Evolutionary conservation across 2,888 invertebrate genomes (phyloP), one percentile per base, ranked within the genome.

Genomic region (Phania funesta): DNA sequence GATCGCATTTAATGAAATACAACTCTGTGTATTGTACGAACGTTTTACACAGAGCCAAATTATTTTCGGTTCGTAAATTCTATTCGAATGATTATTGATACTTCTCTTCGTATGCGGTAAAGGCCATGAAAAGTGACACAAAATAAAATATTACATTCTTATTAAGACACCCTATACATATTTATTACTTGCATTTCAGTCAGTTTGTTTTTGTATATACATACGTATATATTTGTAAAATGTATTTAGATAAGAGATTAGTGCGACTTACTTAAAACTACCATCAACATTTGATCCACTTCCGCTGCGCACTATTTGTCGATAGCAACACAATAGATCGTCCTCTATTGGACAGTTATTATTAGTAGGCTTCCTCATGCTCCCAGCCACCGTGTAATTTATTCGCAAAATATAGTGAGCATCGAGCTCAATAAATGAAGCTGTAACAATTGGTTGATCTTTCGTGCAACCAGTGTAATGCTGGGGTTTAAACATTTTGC

Each of bases 381-480:
- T 65, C 16, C 56, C 35, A 0, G 79, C 71, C 0, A 85, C 74
- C 18, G 80, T 68, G 20, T 86, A 85, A 65, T 88, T 87, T 22
- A 87, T 85, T 11, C 87, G 86, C 4, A 91, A 77, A 6, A 74
- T 76, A 48, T 89, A 89, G 0, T 67, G 83, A 4, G 84, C 84
- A 2, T 78, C 64, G 3, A 64, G 70, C 7, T 77, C 75, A 73
- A 88, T 84, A 52, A 87, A 90, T 20, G 73, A 50, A 3, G 87
- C 84, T n/a, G 84, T 85, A 22, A 90, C 85, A 20, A 90, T 76
- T 9, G 88, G 87, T 16, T 85, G 73, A n/a, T 84, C 85, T 1
- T 70, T 88, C n/a, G 91, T 89, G 85, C 94, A 94, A 0, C 90
- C 84, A 60, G 92, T 91, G 79, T 93, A 70, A 62, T 80, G 65